Evolutionary conservation across 2,113 vertebrate species (phyloP), one percentile per base, ranked within the genome.

Genomic region (Benitochromis conjunctus): DNA sequence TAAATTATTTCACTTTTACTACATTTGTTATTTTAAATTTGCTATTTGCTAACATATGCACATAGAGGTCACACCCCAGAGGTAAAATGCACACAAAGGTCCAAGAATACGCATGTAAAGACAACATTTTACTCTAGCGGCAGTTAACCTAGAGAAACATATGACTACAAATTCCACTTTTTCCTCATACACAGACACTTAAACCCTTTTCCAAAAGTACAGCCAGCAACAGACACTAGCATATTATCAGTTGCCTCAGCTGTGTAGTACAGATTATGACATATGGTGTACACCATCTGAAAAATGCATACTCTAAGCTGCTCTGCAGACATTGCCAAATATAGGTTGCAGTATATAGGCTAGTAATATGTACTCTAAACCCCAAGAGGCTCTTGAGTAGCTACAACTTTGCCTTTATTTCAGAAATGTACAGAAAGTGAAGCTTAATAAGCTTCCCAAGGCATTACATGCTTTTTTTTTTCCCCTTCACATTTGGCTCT

Each of bases 211-310:
- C 79, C 13, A 13, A 34, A 84, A 88, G 34, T n/a, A 53, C 46
- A 76, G 71, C 71, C 26, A 53, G 3, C 11, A 64, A 55, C 38
- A 58, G 24, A 62, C 56, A 71, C 57, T 18, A 38, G 80, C 77
- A 82, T 82, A 80, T 57, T 62, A 69, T 26, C 57, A 79, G 60
- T 38, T 66, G 81, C 84, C 46, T 92, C 81, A 87, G 57, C 71
- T 80, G 86, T 81, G 69, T 55, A 1, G 26, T 19, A 76, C 64
- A 84, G 60, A 90, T 86, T 81, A 82, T 84, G 86, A 92, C 83
- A 92, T 90, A 92, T 89, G 91, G 88, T 77, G 48, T 24, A 13
- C 80, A 78, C 62, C 79, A 86, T 82, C 79, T 84, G 80, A 87
- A 84, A 88, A 80, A 29, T 18, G 11, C 80, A 83, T 82, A 38